Evolutionary conservation across 2,797 vertebrate genomes (phyloP).

Genomic region (Gadopsis marmoratus): DNA sequence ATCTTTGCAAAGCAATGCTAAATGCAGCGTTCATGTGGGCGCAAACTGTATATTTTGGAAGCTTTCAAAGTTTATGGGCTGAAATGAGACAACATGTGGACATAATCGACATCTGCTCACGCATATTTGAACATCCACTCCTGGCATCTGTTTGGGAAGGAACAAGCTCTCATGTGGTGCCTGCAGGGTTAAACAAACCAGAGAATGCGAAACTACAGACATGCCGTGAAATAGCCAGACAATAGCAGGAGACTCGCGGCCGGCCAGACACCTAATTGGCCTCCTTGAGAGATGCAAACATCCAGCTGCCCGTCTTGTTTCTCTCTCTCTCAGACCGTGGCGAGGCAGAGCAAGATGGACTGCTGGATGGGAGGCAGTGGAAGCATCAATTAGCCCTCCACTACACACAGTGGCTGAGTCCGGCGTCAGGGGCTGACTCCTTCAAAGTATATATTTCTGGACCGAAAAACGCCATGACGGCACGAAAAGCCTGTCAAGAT

Average conservation of each 20-base stretch:
- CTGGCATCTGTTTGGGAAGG: conserved; percentile 20
- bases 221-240: conserved; percentile 18
- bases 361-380: not conserved
- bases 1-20: not conserved
- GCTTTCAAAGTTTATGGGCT: not conserved
- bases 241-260: conserved; percentile 32
- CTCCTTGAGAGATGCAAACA: conserved; percentile 39
- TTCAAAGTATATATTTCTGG: not conserved
- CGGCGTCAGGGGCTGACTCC: not conserved
- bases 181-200: conserved; percentile 14
- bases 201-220: not conserved
- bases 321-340: not conserved
- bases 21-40: too few relatives aligned
- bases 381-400: conserved; percentile 5
- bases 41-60: not conserved
- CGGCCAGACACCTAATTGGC: conserved; percentile 35
- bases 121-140: conserved; percentile 12
- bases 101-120: conserved; percentile 16
- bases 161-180: not conserved
- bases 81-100: conserved; percentile 1
- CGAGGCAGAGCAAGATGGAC: not conserved
- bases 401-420: not conserved
- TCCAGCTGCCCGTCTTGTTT: not conserved
- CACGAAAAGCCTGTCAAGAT: not conserved
- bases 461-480: not conserved